Conservation (phyloP, 2,113 vertebrate genomes). For the Tychaedon coryphoeus region DNA sequence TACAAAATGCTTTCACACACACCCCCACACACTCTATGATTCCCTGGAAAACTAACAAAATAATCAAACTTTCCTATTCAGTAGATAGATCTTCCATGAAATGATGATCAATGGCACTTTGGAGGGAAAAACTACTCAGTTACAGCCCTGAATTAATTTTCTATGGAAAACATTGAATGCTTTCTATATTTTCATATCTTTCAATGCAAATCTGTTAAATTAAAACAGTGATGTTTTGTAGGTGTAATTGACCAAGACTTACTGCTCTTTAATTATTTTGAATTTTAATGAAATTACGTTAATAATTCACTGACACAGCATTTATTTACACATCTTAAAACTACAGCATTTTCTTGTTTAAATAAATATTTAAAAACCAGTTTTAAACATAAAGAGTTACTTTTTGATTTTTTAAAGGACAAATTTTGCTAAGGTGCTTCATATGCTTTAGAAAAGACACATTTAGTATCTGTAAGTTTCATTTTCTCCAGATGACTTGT, state of each 20-base stretch:
- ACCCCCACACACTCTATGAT: rapidly evolving
- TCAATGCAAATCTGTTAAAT: background rate
- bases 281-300: background rate
- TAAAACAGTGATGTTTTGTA: background rate
- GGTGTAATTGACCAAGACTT: background rate
- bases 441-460: background rate
- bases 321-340: background rate
- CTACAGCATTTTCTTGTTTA: background rate
- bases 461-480: background rate
- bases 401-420: background rate
- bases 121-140: background rate
- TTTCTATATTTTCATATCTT: background rate
- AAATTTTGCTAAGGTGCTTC: background rate
- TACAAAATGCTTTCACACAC: background rate
- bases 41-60: background rate
- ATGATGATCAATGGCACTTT: background rate
- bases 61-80: background rate
- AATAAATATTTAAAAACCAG: rapidly evolving
- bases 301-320: background rate
- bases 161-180: background rate
- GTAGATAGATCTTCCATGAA: background rate
- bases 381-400: background rate
- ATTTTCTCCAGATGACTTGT: background rate
- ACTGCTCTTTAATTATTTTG: background rate
- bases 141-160: background rate